Percentiles rank a stretch among this genome's conserved stretches.
Evolutionary conservation across 1,140 invertebrate genomes (phyloP).

Genomic region (Vanessa atalanta): DNA sequence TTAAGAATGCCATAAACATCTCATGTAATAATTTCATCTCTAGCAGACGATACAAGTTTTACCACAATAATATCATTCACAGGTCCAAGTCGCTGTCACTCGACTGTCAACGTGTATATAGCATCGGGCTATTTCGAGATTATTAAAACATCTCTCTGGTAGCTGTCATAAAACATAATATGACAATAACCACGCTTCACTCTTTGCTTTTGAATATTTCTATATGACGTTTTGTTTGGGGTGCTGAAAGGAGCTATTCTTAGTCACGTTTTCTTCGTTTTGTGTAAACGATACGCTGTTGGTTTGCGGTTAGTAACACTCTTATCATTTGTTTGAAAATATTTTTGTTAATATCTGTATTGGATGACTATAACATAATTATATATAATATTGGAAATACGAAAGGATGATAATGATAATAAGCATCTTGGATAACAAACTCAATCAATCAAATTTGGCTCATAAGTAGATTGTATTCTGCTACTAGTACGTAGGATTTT

Average conservation of each 20-base stretch:
- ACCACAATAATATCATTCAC: slow-evolving; percentile 33
- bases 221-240: slow-evolving; percentile 19
- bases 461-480: no score
- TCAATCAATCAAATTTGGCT: no score
- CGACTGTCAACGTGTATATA: slow-evolving; percentile 35
- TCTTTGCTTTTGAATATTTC: slow-evolving; percentile 23
- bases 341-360: no score
- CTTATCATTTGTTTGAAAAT: not conserved
- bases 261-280: slow-evolving; percentile 9
- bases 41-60: not conserved
- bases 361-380: no score
- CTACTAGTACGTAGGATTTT: no score
- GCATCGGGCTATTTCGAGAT: slow-evolving; percentile 47
- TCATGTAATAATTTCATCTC: not conserved
- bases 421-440: no score
- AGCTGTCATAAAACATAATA: slow-evolving; percentile 54
- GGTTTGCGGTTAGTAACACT: not conserved
- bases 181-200: slow-evolving; percentile 57
- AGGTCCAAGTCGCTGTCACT: slow-evolving; percentile 36
- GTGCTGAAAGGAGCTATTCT: slow-evolving; percentile 25
- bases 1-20: slow-evolving; percentile 17
- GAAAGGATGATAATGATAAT: no score
- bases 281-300: not conserved
- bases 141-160: slow-evolving; percentile 50
- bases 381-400: no score